phyloP scores from a whole-genome alignment of 2,797 vertebrate species.

The Lophius americanus region DNA sequence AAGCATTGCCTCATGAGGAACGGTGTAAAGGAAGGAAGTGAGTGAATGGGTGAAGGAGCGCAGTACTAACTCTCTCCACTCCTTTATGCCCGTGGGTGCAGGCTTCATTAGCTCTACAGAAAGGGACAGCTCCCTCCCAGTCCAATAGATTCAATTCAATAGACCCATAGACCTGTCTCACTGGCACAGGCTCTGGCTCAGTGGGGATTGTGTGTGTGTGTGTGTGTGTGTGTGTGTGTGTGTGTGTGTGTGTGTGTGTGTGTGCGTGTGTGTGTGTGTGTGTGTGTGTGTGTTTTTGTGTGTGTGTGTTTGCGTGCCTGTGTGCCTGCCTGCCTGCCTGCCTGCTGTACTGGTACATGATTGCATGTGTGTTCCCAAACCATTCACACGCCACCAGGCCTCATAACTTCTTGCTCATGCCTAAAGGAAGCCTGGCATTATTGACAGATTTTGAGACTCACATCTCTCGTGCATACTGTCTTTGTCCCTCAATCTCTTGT shows the following conservation, averaged over 20 bases:
- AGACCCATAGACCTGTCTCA: slow-evolving; percentile 76
- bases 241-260: slow-evolving; percentile 20
- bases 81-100: slow-evolving; percentile 77
- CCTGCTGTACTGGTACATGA: too few relatives aligned
- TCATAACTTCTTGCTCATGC: slow-evolving; percentile 76
- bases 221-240: slow-evolving; percentile 36
- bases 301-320: slow-evolving; percentile 24
- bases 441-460: slow-evolving; percentile 66
- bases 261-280: slow-evolving; percentile 33
- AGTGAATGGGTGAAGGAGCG: slow-evolving; percentile 75
- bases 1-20: slow-evolving; percentile 75
- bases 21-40: slow-evolving; percentile 70
- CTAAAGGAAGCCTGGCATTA: slow-evolving; percentile 71
- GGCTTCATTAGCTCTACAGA: slow-evolving; percentile 84
- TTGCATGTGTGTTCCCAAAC: slow-evolving; percentile 40
- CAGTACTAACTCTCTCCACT: slow-evolving; percentile 69
- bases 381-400: slow-evolving; percentile 57
- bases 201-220: slow-evolving; percentile 39
- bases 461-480: slow-evolving; percentile 17
- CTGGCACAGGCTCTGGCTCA: slow-evolving; percentile 58
- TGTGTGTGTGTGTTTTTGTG: slow-evolving; percentile 30
- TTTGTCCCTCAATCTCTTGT: slow-evolving; percentile 55
- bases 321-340: slow-evolving; percentile 24
- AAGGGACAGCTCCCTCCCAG: slow-evolving; percentile 69
- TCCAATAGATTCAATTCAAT: slow-evolving; percentile 79